Base-by-base conservation (phyloP, 2,888 invertebrate genomes). In the Mallateleia sp. region DNA sequence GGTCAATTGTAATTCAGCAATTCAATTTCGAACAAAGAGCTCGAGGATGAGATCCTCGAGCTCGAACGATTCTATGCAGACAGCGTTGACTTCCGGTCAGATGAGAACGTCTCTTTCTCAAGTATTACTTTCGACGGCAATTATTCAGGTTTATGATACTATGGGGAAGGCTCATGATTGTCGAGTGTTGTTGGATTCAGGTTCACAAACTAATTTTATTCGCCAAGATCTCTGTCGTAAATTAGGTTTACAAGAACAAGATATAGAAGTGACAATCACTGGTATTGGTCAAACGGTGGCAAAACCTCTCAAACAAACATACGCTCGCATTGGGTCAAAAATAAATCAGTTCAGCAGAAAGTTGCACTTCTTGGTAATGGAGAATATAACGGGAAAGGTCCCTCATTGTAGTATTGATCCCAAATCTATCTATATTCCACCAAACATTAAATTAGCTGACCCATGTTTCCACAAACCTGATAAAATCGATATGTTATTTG, bases 401-500 rank as follows among this genome's bases (percentile, higher is more conserved):
- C 47, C 47, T 56, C 15, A 3, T 66, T n/a, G 15, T 11, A n/a
- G n/a, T n/a, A n/a, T n/a, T n/a, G n/a, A n/a, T n/a, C n/a, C n/a
- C n/a, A n/a, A n/a, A n/a, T n/a, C n/a, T n/a, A n/a, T n/a, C n/a
- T n/a, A n/a, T 50, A 75, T 83, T 52, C 83, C 77, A 8, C 15
- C 28, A 3, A 67, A 77, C 11, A 71, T 83, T 8, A 15, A 7
- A 22, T 45, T 83, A 18, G 77, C 77, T 8, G 83, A 77, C 28
- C 58, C 67, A 2, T 3, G 50, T 3, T 83, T 74, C 38, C 9
- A 69, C 45, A 58, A 54, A 14, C 62, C 77, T 9, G 42, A n/a
- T 4, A 54, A 28, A n/a, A 28, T 83, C 15, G 83, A 83, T 25
- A 52, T 69, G 20, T 14, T 82, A 0, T 20, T 82, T 25, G 67